phyloP scores from a whole-genome alignment of 2,888 invertebrate species.

The Drosophila prolongata region DNA sequence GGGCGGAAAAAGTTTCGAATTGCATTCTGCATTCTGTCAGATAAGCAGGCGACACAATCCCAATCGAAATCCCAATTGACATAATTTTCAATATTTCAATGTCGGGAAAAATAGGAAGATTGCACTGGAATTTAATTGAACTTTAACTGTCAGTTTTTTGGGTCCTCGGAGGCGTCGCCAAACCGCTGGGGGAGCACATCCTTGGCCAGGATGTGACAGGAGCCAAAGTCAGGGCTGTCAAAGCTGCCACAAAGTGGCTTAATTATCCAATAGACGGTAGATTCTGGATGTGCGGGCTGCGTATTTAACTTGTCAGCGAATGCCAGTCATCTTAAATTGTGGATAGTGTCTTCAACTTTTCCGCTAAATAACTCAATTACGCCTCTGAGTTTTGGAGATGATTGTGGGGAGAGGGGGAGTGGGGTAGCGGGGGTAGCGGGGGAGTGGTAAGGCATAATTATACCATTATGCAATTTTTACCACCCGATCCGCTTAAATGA shows the following conservation, averaged over 20 bases:
- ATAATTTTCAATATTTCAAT: conserved; percentile 62
- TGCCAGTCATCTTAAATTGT: conserved; percentile 73
- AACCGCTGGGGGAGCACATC: conserved; percentile 38
- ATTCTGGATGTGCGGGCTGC: conserved; percentile 15
- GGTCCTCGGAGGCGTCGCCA: conserved; percentile 18
- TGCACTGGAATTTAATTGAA: conserved; percentile 69
- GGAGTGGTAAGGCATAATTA: conserved; percentile 38
- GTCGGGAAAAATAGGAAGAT: conserved; percentile 43
- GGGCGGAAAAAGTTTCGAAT: conserved; percentile 52
- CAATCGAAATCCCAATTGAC: conserved; percentile 47
- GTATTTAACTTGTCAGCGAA: conserved; percentile 67
- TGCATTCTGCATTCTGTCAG: conserved; percentile 70
- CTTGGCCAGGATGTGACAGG: conserved; percentile 40
- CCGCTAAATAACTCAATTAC: conserved; percentile 46
- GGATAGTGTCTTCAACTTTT: conserved; percentile 39
- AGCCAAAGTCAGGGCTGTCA: conserved; percentile 71
- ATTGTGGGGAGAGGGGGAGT: background rate
- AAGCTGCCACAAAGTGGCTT: conserved; percentile 79
- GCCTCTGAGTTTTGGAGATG: conserved; percentile 15
- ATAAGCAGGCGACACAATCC: conserved; percentile 37
- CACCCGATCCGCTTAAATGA: conserved; percentile 54
- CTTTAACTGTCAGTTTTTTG: conserved; percentile 59
- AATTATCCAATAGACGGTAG: conserved; percentile 79
- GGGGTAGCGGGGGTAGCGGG: background rate
- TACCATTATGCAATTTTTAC: conserved; percentile 59